Conservation (phyloP, 2,797 vertebrate genomes). For the Naso thynnoides region DNA sequence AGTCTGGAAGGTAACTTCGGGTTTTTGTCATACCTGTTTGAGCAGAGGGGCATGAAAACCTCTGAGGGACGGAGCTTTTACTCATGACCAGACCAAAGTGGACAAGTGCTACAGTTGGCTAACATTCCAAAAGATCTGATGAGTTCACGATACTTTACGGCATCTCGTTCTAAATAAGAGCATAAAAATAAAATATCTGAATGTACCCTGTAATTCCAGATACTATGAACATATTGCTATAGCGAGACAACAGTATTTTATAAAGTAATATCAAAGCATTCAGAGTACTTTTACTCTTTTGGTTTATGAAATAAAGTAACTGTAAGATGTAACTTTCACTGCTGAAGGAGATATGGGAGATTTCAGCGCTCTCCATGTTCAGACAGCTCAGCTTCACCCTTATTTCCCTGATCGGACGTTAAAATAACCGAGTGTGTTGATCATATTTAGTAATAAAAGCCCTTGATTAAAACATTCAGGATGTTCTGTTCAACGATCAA, state of each 20-base stretch:
- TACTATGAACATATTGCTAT: conserved; percentile 9
- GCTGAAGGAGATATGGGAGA: background rate
- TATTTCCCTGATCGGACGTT: conserved; percentile 16
- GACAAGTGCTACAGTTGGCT: background rate
- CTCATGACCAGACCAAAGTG: background rate
- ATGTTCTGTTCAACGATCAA: conserved; percentile 16
- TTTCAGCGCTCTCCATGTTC: background rate
- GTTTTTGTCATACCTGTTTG: conserved; percentile 46
- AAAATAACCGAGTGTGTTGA: conserved; percentile 7
- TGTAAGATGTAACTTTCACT: background rate
- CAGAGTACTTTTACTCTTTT: conserved; percentile 4
- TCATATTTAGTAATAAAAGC: conserved; percentile 17
- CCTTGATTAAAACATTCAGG: conserved; percentile 29
- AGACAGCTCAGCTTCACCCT: conserved; percentile 1
- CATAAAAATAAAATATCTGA: conserved; percentile 31
- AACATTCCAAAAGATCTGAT: background rate
- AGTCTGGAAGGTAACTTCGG: conserved; percentile 43
- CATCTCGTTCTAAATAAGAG: background rate
- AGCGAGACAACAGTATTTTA: conserved; percentile 5
- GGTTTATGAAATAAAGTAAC: background rate
- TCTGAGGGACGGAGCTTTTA: background rate
- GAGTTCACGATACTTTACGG: background rate
- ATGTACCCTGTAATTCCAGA: conserved; percentile 22
- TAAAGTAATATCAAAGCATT: background rate
- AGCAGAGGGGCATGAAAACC: conserved; percentile 33